Evolutionary conservation across 2,888 invertebrate species (phyloP).

Genomic region (Patella caerulea): DNA sequence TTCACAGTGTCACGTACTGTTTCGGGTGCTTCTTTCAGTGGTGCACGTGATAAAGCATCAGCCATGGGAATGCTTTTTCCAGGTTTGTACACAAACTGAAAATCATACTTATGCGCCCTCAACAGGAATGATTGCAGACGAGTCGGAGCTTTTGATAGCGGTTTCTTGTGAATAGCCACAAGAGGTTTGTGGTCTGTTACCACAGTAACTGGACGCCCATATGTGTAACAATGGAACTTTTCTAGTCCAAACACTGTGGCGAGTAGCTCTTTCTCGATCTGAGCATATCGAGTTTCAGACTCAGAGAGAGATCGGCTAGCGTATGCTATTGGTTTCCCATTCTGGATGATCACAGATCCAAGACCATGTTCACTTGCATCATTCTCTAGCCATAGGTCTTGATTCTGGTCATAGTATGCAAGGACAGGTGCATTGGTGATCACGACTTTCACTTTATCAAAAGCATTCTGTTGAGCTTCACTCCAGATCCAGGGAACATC

Average conservation of each 20-base stretch:
- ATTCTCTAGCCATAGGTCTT: conserved; percentile 31
- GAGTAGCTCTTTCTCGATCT: not conserved
- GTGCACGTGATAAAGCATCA: conserved; percentile 37
- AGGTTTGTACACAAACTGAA: conserved; percentile 27
- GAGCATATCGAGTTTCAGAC: not conserved
- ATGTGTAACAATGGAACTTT: conserved; percentile 38
- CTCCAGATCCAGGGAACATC: conserved; percentile 40
- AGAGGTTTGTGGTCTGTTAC: conserved; percentile 36
- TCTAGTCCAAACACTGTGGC: conserved; percentile 23
- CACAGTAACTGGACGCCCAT: conserved; percentile 24
- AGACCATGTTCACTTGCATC: conserved; percentile 46
- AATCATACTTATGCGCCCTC: conserved; percentile 32
- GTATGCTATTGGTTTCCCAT: conserved; percentile 37
- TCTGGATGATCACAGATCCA: conserved; percentile 38
- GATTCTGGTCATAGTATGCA: conserved; percentile 31
- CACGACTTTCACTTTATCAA: conserved; percentile 34
- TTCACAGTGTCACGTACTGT: conserved; percentile 3
- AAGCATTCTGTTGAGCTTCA: conserved; percentile 37
- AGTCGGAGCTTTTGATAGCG: conserved; percentile 32
- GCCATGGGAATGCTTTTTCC: conserved; percentile 34
- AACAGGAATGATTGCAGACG: conserved; percentile 36
- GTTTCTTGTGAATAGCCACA: conserved; percentile 34
- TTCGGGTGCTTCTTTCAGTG: conserved; percentile 15
- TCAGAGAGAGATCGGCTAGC: conserved; percentile 21
- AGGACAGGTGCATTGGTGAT: conserved; percentile 36